Base-by-base conservation (phyloP, 2,797 vertebrate genomes). In the Cyclopterus lumpus region DNA sequence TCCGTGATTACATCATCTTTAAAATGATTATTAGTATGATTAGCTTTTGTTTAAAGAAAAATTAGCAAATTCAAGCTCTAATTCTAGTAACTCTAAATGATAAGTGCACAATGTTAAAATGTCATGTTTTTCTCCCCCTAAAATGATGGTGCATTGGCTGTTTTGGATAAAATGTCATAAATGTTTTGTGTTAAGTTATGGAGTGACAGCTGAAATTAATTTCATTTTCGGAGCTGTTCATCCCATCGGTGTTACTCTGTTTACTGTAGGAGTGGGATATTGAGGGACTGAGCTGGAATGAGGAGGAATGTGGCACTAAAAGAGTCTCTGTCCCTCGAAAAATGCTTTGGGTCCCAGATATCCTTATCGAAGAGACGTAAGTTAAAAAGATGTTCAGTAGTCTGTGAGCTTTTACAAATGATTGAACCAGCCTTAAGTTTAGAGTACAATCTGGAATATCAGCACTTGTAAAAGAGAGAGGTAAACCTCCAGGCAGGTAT, bases 261-360 rank as follows among this genome's bases (percentile, higher is more conserved):
- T 63, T 49, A n/a, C 42, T 72, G 8, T 7, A 92, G 91, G 30
- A 88, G 59, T 93, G 92, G 91, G 1, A 90, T 0, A 90, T 92
- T 20, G 55, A 73, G 0, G 89, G 81, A 6, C 77, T 93, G 73
- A 89, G 81, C 65, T 93, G 90, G 92, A 87, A 92, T 28, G 63
- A 83, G 67, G 1, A 85, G 42, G 59, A 92, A 67, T 93, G 92
- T 79, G 92, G 90, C 63, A 10, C 85, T 3, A 0, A 22, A 1
- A 71, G 80, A 74, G 66, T 91, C 7, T 86, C 91, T 8, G 11
- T 93, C 18, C 84, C 65, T 6, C 81, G 89, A 20, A 78, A 88
- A 40, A 76, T 62, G 0, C 77, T 92, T 38, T 92, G 92, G 91
- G 7, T 80, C 54, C 88, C 92, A 69, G 92, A 93, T 28, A 2